Conservation (phyloP, 2,888 invertebrate species). For the Salticus scenicus region DNA sequence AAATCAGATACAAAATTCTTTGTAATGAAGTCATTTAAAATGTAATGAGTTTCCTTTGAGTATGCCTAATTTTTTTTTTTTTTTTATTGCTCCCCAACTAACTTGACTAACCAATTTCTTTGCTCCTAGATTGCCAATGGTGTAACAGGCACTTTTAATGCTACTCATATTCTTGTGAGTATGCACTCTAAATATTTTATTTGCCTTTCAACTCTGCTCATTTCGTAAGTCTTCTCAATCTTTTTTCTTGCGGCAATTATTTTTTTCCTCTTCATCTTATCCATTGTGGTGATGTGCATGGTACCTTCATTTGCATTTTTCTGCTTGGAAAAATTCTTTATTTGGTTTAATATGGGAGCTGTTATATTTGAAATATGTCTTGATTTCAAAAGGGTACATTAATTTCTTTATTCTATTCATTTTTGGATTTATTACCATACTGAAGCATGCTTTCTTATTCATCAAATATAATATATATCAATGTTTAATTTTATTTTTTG, state of each 20-base stretch:
- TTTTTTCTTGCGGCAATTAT: not conserved
- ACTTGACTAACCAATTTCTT: conserved; percentile 59
- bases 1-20: too few relatives aligned
- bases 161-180: conserved; percentile 69
- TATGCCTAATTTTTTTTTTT: too few relatives aligned
- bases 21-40: too few relatives aligned
- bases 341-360: not conserved
- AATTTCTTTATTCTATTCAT: not conserved
- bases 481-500: too few relatives aligned
- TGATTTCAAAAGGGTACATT: not conserved
- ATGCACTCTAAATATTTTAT: conserved; percentile 43
- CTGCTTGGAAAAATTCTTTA: not conserved
- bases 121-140: conserved; percentile 61
- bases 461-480: too few relatives aligned
- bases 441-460: not conserved
- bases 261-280: not conserved
- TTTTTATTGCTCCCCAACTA: too few relatives aligned
- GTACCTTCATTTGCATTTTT: not conserved
- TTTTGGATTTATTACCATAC: not conserved
- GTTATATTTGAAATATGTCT: not conserved
- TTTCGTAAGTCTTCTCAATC: not conserved
- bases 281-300: conserved; percentile 12
- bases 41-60: too few relatives aligned
- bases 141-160: conserved; percentile 54
- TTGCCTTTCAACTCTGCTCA: conserved; percentile 19